phyloP scores from a whole-genome alignment of 23 tunicate genomes.

The Halocynthia aurantium region DNA sequence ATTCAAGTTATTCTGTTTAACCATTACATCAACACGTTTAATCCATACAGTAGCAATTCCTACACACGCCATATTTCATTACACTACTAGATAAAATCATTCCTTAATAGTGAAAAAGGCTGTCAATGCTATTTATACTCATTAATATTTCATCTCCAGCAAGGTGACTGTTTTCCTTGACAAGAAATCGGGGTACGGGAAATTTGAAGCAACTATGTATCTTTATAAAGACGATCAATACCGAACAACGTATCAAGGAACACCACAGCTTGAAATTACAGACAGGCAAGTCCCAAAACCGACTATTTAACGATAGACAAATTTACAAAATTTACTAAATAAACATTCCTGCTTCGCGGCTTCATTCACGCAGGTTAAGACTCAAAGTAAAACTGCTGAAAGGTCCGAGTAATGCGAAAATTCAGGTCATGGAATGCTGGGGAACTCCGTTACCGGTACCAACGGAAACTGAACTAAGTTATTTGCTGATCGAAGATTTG shows the following conservation, averaged over 20 bases:
- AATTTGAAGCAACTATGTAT: slow-evolving; percentile 71
- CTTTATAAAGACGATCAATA: slow-evolving; percentile 45
- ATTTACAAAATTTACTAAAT: neutral
- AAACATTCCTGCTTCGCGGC: neutral
- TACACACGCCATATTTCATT: too few relatives aligned
- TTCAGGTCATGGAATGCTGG: slow-evolving; percentile 72
- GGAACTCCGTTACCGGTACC: slow-evolving; percentile 39
- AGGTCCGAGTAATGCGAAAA: slow-evolving; percentile 43
- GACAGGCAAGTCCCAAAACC: slow-evolving; percentile 28
- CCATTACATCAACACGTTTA: too few relatives aligned
- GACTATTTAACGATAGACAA: neutral
- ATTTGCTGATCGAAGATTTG: slow-evolving; percentile 40
- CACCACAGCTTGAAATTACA: slow-evolving; percentile 35
- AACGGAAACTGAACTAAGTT: neutral
- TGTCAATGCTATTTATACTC: too few relatives aligned
- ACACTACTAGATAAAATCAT: too few relatives aligned
- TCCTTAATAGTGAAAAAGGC: too few relatives aligned
- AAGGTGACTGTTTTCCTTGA: slow-evolving; percentile 53
- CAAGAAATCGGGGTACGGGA: slow-evolving; percentile 40
- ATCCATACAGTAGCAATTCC: too few relatives aligned
- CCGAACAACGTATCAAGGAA: slow-evolving; percentile 17
- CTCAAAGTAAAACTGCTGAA: slow-evolving; percentile 54
- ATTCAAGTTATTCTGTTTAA: too few relatives aligned
- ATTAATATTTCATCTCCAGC: slow-evolving; percentile 16
- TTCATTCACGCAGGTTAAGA: slow-evolving; percentile 23